These are phyloP conservation scores for Brassicogethes aeneus DNA, from an alignment of 2,888 invertebrate species.

Conservation along the genomic window DNA sequence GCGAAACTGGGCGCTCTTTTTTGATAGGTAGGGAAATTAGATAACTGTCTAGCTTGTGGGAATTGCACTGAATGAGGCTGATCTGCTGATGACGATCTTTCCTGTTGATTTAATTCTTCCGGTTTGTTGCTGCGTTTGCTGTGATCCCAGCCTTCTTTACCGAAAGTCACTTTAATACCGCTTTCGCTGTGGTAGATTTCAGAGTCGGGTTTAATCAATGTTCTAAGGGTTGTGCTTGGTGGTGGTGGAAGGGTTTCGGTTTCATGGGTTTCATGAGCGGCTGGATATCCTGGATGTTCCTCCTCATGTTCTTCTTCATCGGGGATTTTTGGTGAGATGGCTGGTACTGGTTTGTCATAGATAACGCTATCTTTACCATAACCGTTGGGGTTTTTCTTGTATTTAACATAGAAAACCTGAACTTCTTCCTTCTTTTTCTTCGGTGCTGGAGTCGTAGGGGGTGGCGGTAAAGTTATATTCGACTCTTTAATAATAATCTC, in stretches of 20 bases:
- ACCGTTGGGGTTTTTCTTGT: slow-evolving; percentile 72
- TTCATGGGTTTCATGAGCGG: slow-evolving; percentile 27
- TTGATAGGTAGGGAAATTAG: slow-evolving; percentile 26
- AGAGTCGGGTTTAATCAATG: slow-evolving; percentile 80
- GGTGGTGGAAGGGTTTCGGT: slow-evolving; percentile 42
- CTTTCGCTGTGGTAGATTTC: slow-evolving; percentile 74
- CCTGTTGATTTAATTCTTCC: slow-evolving; percentile 37
- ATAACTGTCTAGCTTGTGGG: slow-evolving; percentile 28
- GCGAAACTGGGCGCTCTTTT: slow-evolving; percentile 17
- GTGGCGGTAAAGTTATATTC: slow-evolving; percentile 67
- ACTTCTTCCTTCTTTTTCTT: slow-evolving; percentile 71
- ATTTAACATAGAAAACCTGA: slow-evolving; percentile 86
- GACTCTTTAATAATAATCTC: slow-evolving; percentile 89
- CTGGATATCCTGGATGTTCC: slow-evolving; percentile 41
- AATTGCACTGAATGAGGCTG: slow-evolving; percentile 15
- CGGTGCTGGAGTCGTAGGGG: slow-evolving; percentile 46
- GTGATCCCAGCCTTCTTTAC: slow-evolving; percentile 51
- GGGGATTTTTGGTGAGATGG: slow-evolving; percentile 59
- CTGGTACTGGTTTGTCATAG: slow-evolving; percentile 73
- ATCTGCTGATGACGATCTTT: slow-evolving; percentile 1
- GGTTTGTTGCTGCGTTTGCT: slow-evolving; percentile 39
- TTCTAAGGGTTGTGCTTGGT: slow-evolving; percentile 69
- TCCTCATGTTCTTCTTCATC: slow-evolving; percentile 47
- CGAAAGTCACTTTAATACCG: slow-evolving; percentile 76
- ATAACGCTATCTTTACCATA: slow-evolving; percentile 63